Evolutionary conservation across 2,888 invertebrate species (phyloP).

Genomic region (Trissolcus japonicus): DNA sequence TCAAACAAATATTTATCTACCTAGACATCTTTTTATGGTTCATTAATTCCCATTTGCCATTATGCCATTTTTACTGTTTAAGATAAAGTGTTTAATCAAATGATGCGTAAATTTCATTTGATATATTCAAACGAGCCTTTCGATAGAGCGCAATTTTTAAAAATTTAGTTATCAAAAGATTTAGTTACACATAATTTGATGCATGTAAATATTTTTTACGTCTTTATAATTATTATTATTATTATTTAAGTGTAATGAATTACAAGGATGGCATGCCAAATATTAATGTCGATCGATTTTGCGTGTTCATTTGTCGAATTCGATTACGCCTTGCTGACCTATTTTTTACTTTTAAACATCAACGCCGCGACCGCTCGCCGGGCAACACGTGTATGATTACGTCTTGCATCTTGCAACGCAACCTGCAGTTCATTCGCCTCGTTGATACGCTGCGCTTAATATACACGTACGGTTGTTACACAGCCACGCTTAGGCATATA

Average conservation of each 20-base stretch:
- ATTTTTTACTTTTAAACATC: conserved; percentile 28
- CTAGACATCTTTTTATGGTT: conserved; percentile 1
- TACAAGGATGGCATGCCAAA: too few species aligned
- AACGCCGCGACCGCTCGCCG: conserved; percentile 22
- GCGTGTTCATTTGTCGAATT: conserved; percentile 9
- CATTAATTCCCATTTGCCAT: too few species aligned
- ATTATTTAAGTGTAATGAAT: too few species aligned
- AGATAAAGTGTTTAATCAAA: too few species aligned
- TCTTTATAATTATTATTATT: too few species aligned
- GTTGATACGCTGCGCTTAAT: conserved; percentile 44
- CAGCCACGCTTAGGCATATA: conserved; percentile 21
- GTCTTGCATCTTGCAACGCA: conserved; percentile 50
- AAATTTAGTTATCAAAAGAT: too few species aligned
- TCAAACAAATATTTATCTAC: too few species aligned
- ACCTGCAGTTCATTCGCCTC: conserved; percentile 55
- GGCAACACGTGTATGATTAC: conserved; percentile 48
- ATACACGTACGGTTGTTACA: conserved; percentile 43
- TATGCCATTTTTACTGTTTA: too few species aligned
- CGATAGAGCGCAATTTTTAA: not conserved
- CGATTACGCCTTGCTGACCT: conserved; percentile 23
- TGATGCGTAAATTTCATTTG: not conserved
- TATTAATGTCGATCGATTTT: too few species aligned
- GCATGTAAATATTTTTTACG: too few species aligned
- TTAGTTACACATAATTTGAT: too few species aligned
- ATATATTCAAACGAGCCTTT: not conserved